Base-by-base conservation (phyloP, 2,113 vertebrate genomes). In the Nothoprocta pentlandii region DNA sequence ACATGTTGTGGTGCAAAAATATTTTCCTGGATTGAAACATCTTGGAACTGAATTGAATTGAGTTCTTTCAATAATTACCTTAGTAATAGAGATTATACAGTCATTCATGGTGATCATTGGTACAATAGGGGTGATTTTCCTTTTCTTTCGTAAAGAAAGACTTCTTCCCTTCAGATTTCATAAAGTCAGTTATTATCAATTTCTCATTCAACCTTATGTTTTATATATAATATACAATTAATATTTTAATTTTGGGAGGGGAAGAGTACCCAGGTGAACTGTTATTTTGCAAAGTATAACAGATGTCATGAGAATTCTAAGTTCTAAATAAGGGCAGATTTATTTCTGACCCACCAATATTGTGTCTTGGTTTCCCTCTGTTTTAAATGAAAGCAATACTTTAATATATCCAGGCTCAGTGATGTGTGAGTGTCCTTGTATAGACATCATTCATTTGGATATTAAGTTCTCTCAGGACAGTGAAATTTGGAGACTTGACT, bases 1-100 rank as follows among this genome's bases (percentile, higher is more conserved):
- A 97, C 70, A 91, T 91, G 91, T 82, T 82, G 59, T 28, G 22
- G 41, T 91, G 49, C 28, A 91, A 89, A 93, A 96, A 59, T 82
- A 80, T 92, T 92, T 85, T 91, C 44, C 44, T 87, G 67, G 12
- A 54, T 87, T 93, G 63, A 87, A 90, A 67, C 67, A 77, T 74
- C 75, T 91, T 16, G 39, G 70, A 90, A 36, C 62, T 44, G 42
- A 91, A 36, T 69, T 44, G 42, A 91, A 73, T 62, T 1, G 44
- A 85, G 89, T 47, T 73, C 76, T 92, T 93, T 94, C 59, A 93
- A 63, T 46, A 34, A 70, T 69, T 84, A 20, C 9, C 89, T 92
- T 81, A 71, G 73, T 87, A 77, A 80, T 63, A 41, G 66, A 87
- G 34, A 89, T 78, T 36, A 68, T 59, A 61, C 12, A 26, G 44